Conservation (phyloP, 92 coral and sea anemone genomes). For the Galaxea fascicularis region DNA sequence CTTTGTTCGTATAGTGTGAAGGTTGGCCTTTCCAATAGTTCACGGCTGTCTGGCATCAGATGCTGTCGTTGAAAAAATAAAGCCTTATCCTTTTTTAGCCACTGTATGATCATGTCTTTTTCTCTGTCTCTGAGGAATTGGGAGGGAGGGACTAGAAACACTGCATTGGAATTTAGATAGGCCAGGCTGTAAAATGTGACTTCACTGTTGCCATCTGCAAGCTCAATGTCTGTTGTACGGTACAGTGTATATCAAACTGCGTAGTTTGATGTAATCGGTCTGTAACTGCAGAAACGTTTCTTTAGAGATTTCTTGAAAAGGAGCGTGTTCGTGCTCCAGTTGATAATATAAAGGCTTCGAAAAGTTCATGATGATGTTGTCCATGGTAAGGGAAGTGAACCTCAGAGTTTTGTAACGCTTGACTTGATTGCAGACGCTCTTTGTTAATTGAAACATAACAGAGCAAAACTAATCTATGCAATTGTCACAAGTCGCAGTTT, state of each 20-base stretch:
- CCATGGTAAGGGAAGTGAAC: conserved; percentile 1
- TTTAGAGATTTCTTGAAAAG: conserved; percentile 4
- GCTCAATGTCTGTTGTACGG: conserved; percentile 22
- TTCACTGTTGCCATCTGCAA: conserved; percentile 20
- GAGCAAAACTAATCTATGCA: neutral
- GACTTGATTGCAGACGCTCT: neutral
- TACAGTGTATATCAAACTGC: neutral
- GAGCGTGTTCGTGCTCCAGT: neutral
- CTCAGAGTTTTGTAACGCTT: too few relatives aligned
- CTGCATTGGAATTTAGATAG: neutral
- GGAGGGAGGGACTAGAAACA: neutral
- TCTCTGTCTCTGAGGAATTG: conserved; percentile 14
- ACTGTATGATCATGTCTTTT: neutral
- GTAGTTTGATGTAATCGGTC: neutral
- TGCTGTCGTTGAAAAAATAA: neutral
- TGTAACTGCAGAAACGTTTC: neutral
- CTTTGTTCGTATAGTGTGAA: neutral
- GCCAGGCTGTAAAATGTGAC: conserved; percentile 2
- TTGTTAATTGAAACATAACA: neutral
- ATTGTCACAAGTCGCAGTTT: neutral
- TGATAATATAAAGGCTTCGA: neutral
- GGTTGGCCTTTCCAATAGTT: neutral
- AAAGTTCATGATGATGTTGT: neutral
- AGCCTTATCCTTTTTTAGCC: conserved; percentile 2
- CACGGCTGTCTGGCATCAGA: neutral